phyloP scores from a whole-genome alignment of 1,140 invertebrate species.

The Drosophila sproati region DNA sequence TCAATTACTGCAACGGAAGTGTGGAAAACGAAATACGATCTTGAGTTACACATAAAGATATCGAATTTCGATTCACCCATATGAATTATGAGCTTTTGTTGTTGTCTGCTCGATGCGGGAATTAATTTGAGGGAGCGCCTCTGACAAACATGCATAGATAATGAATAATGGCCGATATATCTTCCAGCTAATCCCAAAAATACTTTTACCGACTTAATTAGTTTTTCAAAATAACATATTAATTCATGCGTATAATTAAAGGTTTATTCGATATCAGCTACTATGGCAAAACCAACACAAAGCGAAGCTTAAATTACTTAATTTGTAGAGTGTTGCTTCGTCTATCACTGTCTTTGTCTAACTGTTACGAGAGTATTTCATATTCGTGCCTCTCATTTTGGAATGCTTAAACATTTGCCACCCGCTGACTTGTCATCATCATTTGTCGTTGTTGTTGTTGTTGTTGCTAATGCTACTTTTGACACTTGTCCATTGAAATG shows the following conservation, averaged over 20 bases:
- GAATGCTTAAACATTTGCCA: conserved; percentile 20
- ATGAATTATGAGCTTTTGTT: conserved; percentile 9
- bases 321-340: not conserved
- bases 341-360: not conserved
- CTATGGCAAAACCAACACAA: no score
- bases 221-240: no score
- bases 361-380: no score
- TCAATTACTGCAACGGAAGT: conserved; percentile 41
- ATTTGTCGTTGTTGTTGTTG: conserved; percentile 4
- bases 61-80: conserved; percentile 29
- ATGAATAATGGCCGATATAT: no score
- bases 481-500: conserved; percentile 41
- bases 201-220: no score
- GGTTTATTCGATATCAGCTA: no score
- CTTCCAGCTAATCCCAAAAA: no score
- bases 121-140: not conserved
- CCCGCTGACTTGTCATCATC: conserved; percentile 22
- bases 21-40: conserved; percentile 34
- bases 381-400: not conserved
- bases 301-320: no score
- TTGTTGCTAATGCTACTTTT: conserved; percentile 17
- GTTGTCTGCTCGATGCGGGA: not conserved
- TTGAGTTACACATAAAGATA: conserved; percentile 31
- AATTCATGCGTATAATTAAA: no score
- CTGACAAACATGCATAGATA: not conserved